A percentile compares a stretch with the other conserved stretches of the same genome.
phyloP scores from a whole-genome alignment of 2,888 invertebrate species.

The Saturnia japonica region DNA sequence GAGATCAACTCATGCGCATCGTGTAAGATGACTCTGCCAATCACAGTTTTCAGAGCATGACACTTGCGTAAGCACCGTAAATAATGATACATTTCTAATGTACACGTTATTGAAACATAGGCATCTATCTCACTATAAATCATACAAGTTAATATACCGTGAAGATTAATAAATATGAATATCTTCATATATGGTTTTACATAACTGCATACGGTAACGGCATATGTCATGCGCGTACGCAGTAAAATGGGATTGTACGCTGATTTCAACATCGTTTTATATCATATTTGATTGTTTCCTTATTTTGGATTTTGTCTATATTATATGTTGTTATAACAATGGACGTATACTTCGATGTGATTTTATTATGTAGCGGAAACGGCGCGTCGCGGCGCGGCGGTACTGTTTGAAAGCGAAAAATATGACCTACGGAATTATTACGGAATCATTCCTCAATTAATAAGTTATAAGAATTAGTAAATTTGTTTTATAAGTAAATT shows the following conservation, averaged over 20 bases:
- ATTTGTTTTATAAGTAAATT: no score
- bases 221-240: slow-evolving; percentile 25
- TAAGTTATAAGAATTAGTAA: no score
- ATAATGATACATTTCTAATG: background rate
- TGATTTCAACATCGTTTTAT: slow-evolving; percentile 6
- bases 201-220: slow-evolving; percentile 31
- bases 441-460: no score
- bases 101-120: slow-evolving; percentile 3
- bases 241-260: slow-evolving; percentile 16
- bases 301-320: background rate
- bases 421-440: no score
- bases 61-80: slow-evolving; percentile 22
- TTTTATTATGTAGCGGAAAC: background rate
- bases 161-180: slow-evolving; percentile 19
- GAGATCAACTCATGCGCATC: background rate
- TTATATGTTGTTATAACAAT: background rate
- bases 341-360: background rate
- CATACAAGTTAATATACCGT: slow-evolving; percentile 12
- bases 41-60: slow-evolving; percentile 3
- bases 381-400: no score
- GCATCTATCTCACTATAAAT: background rate
- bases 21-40: background rate
- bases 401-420: no score
- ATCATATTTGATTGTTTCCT: slow-evolving; percentile 12
- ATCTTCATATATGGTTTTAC: slow-evolving; percentile 25